Evolutionary conservation across 2,888 invertebrate species (phyloP).

Genomic region (Dichetophora obliterata): DNA sequence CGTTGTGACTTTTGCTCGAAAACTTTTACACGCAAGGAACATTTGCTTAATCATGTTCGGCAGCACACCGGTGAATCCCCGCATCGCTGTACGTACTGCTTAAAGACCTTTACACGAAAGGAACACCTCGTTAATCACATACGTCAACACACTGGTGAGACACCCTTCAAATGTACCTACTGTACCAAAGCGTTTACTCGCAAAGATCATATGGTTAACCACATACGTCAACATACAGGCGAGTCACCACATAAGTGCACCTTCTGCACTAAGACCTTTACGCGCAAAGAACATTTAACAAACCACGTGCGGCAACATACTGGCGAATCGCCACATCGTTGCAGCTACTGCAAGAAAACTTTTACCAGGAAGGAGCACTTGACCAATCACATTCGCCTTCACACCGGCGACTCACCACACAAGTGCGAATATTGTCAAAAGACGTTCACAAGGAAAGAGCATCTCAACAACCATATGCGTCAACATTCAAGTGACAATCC

Average conservation of each 20-base stretch:
- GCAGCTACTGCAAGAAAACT: slow-evolving; percentile 69
- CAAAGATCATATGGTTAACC: slow-evolving; percentile 82
- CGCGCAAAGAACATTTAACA: slow-evolving; percentile 86
- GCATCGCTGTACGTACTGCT: slow-evolving; percentile 86
- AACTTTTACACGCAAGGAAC: slow-evolving; percentile 88
- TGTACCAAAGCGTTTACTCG: slow-evolving; percentile 89
- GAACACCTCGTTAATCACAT: slow-evolving; percentile 90
- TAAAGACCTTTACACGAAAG: slow-evolving; percentile 89
- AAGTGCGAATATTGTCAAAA: slow-evolving; percentile 89
- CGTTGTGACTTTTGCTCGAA: slow-evolving; percentile 89
- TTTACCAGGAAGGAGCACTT: slow-evolving; percentile 90
- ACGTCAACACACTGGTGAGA: slow-evolving; percentile 87
- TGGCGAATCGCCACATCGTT: slow-evolving; percentile 79
- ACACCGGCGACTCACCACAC: slow-evolving; percentile 86
- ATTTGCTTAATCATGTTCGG: slow-evolving; percentile 87
- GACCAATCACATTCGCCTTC: slow-evolving; percentile 86
- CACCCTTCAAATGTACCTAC: slow-evolving; percentile 85
- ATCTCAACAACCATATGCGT: slow-evolving; percentile 86
- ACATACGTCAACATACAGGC: slow-evolving; percentile 84
- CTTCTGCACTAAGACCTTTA: slow-evolving; percentile 85
- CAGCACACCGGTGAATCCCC: slow-evolving; percentile 87
- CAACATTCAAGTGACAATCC: slow-evolving; percentile 92
- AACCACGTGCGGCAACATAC: slow-evolving; percentile 87
- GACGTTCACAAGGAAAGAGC: slow-evolving; percentile 88
- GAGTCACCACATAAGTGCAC: slow-evolving; percentile 89